Conservation (phyloP, 2,113 vertebrate genomes). For the Ramphastos sulfuratus region DNA sequence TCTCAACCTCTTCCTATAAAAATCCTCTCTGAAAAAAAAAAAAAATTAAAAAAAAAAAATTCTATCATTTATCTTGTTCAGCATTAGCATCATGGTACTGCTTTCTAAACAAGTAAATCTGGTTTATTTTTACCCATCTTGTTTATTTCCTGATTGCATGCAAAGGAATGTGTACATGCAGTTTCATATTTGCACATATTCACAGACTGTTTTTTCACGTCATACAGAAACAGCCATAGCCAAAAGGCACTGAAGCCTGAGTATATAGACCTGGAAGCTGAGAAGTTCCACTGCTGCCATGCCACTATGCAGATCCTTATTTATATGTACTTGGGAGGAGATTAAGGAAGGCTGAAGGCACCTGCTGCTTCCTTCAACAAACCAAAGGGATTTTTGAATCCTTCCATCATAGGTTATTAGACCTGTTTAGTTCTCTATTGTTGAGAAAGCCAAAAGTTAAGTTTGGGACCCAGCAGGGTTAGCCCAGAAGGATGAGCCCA, state of each 20-base stretch:
- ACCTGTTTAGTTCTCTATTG: not conserved
- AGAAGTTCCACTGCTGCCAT: not conserved
- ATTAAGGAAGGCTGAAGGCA: not conserved
- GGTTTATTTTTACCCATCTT: not conserved
- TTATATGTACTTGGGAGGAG: not conserved
- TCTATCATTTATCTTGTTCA: not conserved
- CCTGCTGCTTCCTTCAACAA: not conserved
- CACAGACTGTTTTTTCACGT: not conserved
- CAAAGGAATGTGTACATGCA: not conserved
- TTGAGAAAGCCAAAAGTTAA: not conserved
- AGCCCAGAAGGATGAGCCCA: not conserved
- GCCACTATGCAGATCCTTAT: not conserved
- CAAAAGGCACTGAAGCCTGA: not conserved
- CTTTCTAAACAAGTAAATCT: not conserved
- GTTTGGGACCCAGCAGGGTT: too few species aligned
- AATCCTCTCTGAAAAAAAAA: not conserved
- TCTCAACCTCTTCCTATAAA: not conserved
- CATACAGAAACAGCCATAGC: not conserved
- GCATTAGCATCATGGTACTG: not conserved
- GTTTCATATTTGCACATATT: not conserved
- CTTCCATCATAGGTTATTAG: not conserved
- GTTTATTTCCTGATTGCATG: not conserved
- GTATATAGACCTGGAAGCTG: not conserved
- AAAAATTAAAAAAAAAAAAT: not conserved
- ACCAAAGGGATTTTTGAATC: not conserved